Evolutionary conservation across 2,888 invertebrate genomes (phyloP), one percentile per base, ranked within the genome.

Genomic region (Caenorhabditis doughertyi): DNA sequence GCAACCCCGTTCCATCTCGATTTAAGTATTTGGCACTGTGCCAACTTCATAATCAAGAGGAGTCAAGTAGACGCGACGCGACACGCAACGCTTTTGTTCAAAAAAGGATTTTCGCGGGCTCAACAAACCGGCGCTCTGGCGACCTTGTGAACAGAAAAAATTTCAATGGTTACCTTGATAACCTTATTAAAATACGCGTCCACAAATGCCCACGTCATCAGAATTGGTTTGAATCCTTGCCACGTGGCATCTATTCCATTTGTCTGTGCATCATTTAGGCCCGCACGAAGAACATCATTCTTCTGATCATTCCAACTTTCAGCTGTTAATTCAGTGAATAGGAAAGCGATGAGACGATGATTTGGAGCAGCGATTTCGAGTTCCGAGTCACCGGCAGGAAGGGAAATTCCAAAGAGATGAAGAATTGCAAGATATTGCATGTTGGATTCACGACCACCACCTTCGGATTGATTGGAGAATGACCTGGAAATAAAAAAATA

Each of bases 401-500:
- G 74, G 23, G 74, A 49, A 7, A 85, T 47, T 3, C 82, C 85
- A n/a, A 87, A 71, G 0, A 88, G 84, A 49, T 87, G 86, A 13
- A 88, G 82, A 44, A 86, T 56, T 0, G 98, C 98, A 84, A 97
- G 95, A 90, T 98, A 95, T 93, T 98, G 97, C 95, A 98, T 76
- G 87, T 93, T 93, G 74, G 92, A 92, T 89, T 93, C 92, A 35
- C 92, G 88, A 0, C 93, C 93, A 0, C 93, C 99, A 25, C 93
- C 93, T 21, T 98, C 97, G 1, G 97, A 96, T 93, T 98, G 98
- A 92, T 97, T 97, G 92, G 97, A 97, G 94, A 98, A 98, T 83
- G 96, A 96, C 92, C 96, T 96, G 89, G 97, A 97, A 67, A 32
- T 42, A n/a, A n/a, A n/a, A n/a, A n/a, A n/a, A n/a, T n/a, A n/a